phyloP scores from a whole-genome alignment of 2,797 vertebrate species.

The Malacoraja senta region DNA sequence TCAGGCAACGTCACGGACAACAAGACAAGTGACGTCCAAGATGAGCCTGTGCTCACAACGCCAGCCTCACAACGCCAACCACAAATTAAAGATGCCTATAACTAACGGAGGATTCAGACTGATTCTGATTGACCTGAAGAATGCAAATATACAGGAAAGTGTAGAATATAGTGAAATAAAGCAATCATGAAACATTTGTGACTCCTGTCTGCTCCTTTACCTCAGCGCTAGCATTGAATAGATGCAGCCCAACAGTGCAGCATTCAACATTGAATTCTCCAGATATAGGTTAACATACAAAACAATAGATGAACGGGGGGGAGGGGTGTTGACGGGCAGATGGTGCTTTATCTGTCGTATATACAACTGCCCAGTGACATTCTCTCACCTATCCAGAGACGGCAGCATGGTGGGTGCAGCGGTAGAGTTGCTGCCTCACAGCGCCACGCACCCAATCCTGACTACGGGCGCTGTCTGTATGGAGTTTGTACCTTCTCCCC shows the following conservation, averaged over 20 bases:
- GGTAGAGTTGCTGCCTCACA: too few relatives aligned
- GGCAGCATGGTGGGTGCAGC: too few relatives aligned
- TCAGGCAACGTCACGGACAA: background rate
- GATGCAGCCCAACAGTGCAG: too few relatives aligned
- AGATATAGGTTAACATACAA: too few relatives aligned
- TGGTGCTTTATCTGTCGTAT: too few relatives aligned
- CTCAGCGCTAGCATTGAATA: background rate
- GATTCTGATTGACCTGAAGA: background rate
- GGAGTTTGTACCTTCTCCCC: too few relatives aligned
- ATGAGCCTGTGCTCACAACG: constrained; percentile 40
- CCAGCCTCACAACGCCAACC: constrained; percentile 44
- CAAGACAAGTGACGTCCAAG: background rate
- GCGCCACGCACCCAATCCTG: too few relatives aligned
- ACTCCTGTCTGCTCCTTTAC: constrained; percentile 5
- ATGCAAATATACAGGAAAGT: background rate
- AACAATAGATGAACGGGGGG: background rate
- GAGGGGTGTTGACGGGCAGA: too few relatives aligned
- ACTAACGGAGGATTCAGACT: constrained; percentile 43
- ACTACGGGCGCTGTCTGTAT: too few relatives aligned
- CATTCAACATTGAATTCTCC: too few relatives aligned
- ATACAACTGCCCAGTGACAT: too few relatives aligned
- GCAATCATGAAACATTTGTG: background rate
- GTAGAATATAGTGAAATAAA: constrained; percentile 25
- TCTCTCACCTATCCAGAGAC: too few relatives aligned
- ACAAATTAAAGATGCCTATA: constrained; percentile 58